Percentiles rank a stretch among this genome's conserved stretches.
Evolutionary conservation across 1,140 invertebrate genomes (phyloP).

Genomic region (Saccostrea cuccullata): DNA sequence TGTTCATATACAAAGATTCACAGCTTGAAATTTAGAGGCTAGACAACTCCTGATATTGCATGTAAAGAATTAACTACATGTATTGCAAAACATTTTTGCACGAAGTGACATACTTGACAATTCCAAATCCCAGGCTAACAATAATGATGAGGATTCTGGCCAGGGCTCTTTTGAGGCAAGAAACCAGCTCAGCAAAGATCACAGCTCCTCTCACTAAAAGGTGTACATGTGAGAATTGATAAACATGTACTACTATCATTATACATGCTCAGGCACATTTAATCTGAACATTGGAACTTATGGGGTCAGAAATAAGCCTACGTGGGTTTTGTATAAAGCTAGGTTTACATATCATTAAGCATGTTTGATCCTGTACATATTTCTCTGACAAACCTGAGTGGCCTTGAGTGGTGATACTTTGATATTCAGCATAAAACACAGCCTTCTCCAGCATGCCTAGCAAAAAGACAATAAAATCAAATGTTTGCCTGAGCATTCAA

Average conservation of each 20-base stretch:
- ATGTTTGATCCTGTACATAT: too few relatives aligned
- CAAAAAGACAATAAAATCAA: slow-evolving; percentile 37
- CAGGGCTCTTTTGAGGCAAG: slow-evolving; percentile 91
- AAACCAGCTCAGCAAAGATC: slow-evolving; percentile 91
- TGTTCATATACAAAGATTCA: neutral
- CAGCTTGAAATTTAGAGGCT: neutral
- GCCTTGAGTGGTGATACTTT: slow-evolving; percentile 88
- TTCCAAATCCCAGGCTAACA: slow-evolving; percentile 95
- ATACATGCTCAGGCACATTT: too few relatives aligned
- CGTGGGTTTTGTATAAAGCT: too few relatives aligned
- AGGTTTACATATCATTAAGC: too few relatives aligned
- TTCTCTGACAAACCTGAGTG: slow-evolving; percentile 77
- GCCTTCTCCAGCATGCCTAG: slow-evolving; percentile 83
- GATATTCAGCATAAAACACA: slow-evolving; percentile 93
- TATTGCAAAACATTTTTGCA: neutral
- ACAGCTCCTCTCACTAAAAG: slow-evolving; percentile 83
- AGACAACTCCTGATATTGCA: neutral
- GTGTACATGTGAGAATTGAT: too few relatives aligned
- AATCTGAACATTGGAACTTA: too few relatives aligned
- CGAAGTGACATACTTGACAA: slow-evolving; percentile 88
- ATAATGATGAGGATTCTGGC: slow-evolving; percentile 96
- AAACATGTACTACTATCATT: too few relatives aligned
- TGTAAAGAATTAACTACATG: neutral
- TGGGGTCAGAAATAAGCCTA: too few relatives aligned
- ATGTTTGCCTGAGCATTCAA: neutral